Percentiles rank a stretch among this genome's conserved stretches.
These are phyloP conservation scores for Acanthosepion esculentum DNA, from an alignment of 2,888 invertebrate species.

Conservation along the genomic window DNA sequence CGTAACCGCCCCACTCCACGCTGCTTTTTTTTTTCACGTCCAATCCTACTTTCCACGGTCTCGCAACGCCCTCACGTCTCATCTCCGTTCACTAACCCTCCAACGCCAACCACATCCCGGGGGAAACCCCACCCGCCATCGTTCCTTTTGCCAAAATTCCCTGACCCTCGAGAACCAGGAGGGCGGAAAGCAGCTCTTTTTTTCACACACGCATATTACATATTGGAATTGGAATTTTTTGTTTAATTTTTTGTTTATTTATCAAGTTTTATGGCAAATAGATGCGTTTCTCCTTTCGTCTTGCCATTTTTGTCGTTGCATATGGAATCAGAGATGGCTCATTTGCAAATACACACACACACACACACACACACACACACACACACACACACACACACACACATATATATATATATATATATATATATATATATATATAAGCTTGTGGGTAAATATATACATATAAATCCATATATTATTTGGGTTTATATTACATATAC, in stretches of 20 bases:
- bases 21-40: neutral
- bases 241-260: neutral
- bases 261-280: neutral
- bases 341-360: neutral
- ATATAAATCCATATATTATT: too few relatives aligned
- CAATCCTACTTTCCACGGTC: neutral
- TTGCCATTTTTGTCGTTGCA: neutral
- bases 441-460: too few relatives aligned
- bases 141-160: neutral
- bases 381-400: neutral
- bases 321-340: neutral
- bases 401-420: neutral
- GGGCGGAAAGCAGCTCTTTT: neutral
- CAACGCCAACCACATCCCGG: neutral
- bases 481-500: too few relatives aligned
- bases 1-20: neutral
- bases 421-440: neutral
- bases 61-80: constrained; percentile 20
- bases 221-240: neutral
- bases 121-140: neutral
- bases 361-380: neutral
- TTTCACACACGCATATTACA: constrained; percentile 10
- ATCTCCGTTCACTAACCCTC: neutral
- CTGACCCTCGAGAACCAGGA: neutral
- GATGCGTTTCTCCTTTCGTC: neutral